Evolutionary conservation across 2,113 vertebrate genomes (phyloP), one percentile per base, ranked within the genome.

Genomic region (Cepphus grylle): DNA sequence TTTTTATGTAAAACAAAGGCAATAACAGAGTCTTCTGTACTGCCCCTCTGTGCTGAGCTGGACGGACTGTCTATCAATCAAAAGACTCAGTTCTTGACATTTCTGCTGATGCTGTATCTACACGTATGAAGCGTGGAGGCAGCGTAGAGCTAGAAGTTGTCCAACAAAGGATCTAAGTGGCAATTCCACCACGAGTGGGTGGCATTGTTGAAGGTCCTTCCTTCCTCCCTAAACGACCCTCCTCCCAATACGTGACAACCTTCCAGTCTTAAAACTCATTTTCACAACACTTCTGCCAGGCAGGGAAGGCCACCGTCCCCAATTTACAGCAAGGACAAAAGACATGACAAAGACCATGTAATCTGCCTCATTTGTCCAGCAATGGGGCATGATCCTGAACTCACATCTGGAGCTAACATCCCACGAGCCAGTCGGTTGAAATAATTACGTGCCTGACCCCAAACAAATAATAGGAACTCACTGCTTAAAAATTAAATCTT

Each of bases 401-500:
- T 11, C 45, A 42, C 30, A 94, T 11, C 58, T 77, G 87, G 52
- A 79, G 61, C 30, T 47, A 56, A 55, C 18, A 77, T 55, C 62
- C 58, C 62, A 79, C 5, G 1, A 91, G 81, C 52, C 77, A 63
- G 18, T 34, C 4, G 0, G 3, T 76, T 40, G 59, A 78, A 61
- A 23, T 52, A 91, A 95, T 81, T 63, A 59, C 19, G 49, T 58
- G 53, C 34, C 49, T 88, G 90, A 96, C 84, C 74, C 71, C 93
- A 82, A 91, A 72, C 74, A 91, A 96, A 65, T 76, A 90, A 52
- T 19, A 91, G 22, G 45, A 90, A 90, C 8, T 20, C 42, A 11
- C 70, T 80, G 62, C 69, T 94, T 82, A 96, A 96, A 88, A 96
- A 93, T 85, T 80, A 65, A 71, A 77, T 85, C 34, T 56, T 79